These are phyloP conservation scores for Ceratosolen solmsi DNA, from an alignment of 1,140 invertebrate species.

Conservation along the genomic window DNA sequence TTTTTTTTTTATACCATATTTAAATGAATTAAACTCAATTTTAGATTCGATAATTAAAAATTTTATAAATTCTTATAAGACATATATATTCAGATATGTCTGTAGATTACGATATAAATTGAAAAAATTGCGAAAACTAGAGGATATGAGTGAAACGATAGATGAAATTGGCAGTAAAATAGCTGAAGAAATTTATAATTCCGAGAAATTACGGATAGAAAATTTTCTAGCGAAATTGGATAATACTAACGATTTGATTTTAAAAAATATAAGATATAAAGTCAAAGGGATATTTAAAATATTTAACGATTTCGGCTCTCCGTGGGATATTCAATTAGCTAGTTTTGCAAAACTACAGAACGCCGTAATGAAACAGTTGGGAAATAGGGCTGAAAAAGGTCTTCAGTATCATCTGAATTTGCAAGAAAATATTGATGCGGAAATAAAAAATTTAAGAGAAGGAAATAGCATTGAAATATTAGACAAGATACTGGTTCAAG, in stretches of 20 bases:
- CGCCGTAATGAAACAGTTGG: neutral
- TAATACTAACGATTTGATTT: neutral
- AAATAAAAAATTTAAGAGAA: constrained; percentile 4
- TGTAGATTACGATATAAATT: neutral
- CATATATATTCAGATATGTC: neutral
- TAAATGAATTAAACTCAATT: too few species aligned
- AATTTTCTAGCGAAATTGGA: neutral
- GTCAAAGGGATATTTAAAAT: neutral
- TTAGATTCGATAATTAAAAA: neutral
- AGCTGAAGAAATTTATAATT: neutral
- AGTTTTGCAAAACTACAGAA: constrained; percentile 21
- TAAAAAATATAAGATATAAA: neutral
- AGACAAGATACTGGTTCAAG: constrained; percentile 26
- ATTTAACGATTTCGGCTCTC: constrained; percentile 34
- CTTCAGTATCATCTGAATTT: neutral
- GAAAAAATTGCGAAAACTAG: neutral
- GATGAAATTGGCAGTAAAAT: neutral
- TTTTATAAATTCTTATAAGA: constrained; percentile 25
- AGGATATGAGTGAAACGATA: neutral
- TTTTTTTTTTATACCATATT: too few species aligned
- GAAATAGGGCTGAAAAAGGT: neutral
- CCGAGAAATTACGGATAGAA: neutral
- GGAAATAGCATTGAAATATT: neutral
- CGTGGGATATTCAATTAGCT: constrained; percentile 2
- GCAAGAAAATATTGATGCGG: constrained; percentile 3